Evolutionary conservation across 53 echinoderm and acorn worm genomes (phyloP), one percentile per base, ranked within the genome.

Genomic region (Glandiceps talaboti): DNA sequence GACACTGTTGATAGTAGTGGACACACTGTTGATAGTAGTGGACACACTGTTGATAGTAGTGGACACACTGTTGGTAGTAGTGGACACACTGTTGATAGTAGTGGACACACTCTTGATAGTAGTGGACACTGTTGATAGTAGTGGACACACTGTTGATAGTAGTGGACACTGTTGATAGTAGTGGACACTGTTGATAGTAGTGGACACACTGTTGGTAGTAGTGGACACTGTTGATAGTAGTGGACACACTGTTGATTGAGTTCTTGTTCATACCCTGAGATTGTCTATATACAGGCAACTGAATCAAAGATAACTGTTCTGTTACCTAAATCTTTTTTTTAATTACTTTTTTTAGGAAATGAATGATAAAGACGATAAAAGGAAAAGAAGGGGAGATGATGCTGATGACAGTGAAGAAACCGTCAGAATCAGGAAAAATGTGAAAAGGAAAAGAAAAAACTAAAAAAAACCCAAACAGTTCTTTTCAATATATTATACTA

Each of bases 311-410:
- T 6, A n/a, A n/a, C n/a, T n/a, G n/a, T n/a, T n/a, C n/a, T n/a
- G 64, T 45, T 45, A 45, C 64, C 6, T 12, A 45, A 12, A 6
- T 45, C 20, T 45, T 45, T 6, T 12, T 12, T 20, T 45, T 45
- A 20, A 6, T 45, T 20, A 64, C 72, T 31, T 84, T 75, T 85
- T 74, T 33, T 32, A 93, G 97, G 93, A 97, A 88, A 97, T 99
- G 99, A 93, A 85, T 73, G 99, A 99, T 74, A 33, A 83, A 32
- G 93, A 93, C n/a, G 99, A 99, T 73, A 93, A 91, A 86, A 94
- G 80, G 88, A 99, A 85, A 89, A 45, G 64, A 45, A 87, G 89
- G 28, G 80, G 90, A 33, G 75, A 88, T 31, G 80, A 77, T 31
- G 85, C 84, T 27, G 89, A 89, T 20, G 99, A 99, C 29, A 82